Evolutionary conservation across 2,797 vertebrate species (phyloP), one percentile per base, ranked within the genome.

Genomic region (Karalla daura): DNA sequence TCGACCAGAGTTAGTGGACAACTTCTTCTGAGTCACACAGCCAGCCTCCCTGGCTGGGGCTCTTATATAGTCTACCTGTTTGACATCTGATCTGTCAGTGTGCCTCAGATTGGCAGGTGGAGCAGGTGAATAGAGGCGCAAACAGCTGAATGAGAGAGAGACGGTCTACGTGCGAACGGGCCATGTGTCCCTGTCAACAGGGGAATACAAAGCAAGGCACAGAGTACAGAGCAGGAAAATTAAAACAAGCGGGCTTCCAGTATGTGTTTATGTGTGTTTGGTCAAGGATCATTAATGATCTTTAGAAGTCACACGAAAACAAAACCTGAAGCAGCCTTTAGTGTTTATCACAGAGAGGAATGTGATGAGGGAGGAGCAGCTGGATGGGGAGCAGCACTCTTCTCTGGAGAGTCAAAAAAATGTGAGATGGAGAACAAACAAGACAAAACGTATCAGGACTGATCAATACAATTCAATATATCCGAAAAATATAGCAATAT

Each of bases 321-420:
- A 36, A 41, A 82, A 41, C 49, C 8, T 3, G 0, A 21, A 9
- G 3, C 7, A 28, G 18, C 5, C 20, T 72, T 43, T 15, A 17
- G 32, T 39, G 23, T 66, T 62, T 15, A 17, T 41, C 15, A 20
- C 21, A 13, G 30, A 59, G 17, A 71, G 61, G 71, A 40, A 68
- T 12, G 67, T 65, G 83, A 79, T 77, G 78, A 88, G n/a, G 20
- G 80, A 83, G 36, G 10, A 60, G 68, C 86, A 86, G 88, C 71
- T 88, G 88, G 32, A 13, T 33, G 7, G 40, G 12, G 4, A 10
- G 4, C 21, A 67, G 70, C 67, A 17, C 21, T 80, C 69, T 24
- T 47, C 54, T 45, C 15, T 24, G 51, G 28, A 46, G 46, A 61
- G 52, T 27, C 32, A 39, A 21, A 54, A 15, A 46, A 15, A n/a